Evolutionary conservation across 2,888 invertebrate genomes (phyloP).

Genomic region (Escarpia spicata): DNA sequence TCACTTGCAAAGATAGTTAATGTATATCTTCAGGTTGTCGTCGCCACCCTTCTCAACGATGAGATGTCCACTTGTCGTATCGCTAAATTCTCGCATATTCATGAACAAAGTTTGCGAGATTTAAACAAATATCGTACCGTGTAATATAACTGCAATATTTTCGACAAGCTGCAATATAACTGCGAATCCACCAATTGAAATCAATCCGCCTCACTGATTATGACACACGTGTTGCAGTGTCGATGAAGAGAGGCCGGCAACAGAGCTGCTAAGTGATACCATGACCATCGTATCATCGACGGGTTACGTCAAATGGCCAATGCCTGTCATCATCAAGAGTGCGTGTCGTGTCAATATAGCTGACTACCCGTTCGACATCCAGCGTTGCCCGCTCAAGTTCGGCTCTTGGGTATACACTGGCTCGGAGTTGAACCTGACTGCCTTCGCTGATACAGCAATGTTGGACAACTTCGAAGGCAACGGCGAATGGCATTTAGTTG

Average conservation of each 20-base stretch:
- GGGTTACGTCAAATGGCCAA: constrained; percentile 41
- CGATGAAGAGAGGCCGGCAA: constrained; percentile 44
- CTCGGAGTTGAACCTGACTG: constrained; percentile 55
- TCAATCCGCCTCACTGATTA: constrained; percentile 24
- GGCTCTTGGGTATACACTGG: constrained; percentile 73
- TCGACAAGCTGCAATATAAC: no score
- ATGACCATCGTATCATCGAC: constrained; percentile 39
- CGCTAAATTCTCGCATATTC: no score
- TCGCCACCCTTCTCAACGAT: no score
- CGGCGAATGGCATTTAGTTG: constrained; percentile 43
- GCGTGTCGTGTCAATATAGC: constrained; percentile 43
- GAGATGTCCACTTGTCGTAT: no score
- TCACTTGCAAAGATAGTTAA: no score
- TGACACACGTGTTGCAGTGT: constrained; percentile 34
- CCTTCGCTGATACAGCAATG: constrained; percentile 32
- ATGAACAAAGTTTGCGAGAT: no score
- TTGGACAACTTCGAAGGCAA: constrained; percentile 38
- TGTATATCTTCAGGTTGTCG: no score
- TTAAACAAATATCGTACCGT: no score
- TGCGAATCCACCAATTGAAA: constrained; percentile 34
- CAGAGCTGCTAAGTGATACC: constrained; percentile 41
- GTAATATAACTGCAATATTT: no score
- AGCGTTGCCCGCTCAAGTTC: constrained; percentile 97
- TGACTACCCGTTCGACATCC: constrained; percentile 81
- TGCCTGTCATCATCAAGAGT: constrained; percentile 42